phyloP scores from a whole-genome alignment of 2,113 vertebrate species.

The Ctenodactylus gundi region DNA sequence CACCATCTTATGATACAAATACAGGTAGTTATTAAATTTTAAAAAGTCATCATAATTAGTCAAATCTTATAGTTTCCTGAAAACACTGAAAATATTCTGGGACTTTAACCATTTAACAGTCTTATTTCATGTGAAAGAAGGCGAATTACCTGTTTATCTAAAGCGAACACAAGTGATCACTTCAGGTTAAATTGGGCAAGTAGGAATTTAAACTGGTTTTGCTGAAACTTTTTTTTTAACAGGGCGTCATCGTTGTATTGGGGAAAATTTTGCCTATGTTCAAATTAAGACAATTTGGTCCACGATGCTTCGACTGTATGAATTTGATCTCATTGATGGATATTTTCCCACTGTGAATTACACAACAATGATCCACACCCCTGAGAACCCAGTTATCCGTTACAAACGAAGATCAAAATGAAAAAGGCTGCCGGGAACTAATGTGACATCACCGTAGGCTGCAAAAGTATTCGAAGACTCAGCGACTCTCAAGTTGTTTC shows the following conservation, averaged over 20 bases:
- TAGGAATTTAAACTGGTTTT: conserved; percentile 21
- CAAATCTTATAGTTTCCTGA: neutral
- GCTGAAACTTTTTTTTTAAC: neutral
- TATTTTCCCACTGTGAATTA: conserved; percentile 97
- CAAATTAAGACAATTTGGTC: conserved; percentile 99
- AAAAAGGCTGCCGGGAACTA: conserved; percentile 14
- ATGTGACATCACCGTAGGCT: neutral
- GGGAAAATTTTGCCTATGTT: conserved; percentile 98
- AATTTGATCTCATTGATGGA: conserved; percentile 93
- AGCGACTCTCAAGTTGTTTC: neutral
- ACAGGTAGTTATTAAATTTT: neutral
- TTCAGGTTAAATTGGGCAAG: neutral
- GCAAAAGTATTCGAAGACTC: neutral
- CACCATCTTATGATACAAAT: neutral
- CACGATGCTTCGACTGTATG: conserved; percentile 92
- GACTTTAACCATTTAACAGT: neutral
- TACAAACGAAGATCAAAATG: conserved; percentile 84
- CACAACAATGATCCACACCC: conserved; percentile 98
- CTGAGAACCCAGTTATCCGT: conserved; percentile 92
- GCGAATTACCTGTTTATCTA: neutral
- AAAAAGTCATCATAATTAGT: neutral
- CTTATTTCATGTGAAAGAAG: neutral
- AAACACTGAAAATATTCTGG: neutral
- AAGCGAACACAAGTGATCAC: neutral
- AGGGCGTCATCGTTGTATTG: conserved; percentile 99